Evolutionary conservation across 2,888 invertebrate genomes (phyloP), one percentile per base, ranked within the genome.

Genomic region (Apodemia mormo): DNA sequence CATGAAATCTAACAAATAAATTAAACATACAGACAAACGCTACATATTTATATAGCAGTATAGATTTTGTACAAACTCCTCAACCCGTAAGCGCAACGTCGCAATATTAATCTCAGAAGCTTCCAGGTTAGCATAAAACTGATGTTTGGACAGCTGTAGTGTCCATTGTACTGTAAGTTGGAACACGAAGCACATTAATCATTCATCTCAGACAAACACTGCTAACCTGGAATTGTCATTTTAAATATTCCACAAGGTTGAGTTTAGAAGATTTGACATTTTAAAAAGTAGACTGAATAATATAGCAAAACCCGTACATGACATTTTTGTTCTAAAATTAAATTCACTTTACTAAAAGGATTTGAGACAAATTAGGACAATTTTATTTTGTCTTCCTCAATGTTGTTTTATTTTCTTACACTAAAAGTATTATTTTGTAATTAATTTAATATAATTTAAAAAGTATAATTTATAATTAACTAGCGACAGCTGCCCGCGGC

Each of bases 111-210:
- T 58, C 10, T 58, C 30, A 58, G 30, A 58, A 58, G 30, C 58
- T 58, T 58, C 58, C 29, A 9, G 2, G 10, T 58, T 58, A 58
- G 58, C 58, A 58, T 58, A 58, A 58, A 58, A 33, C 61, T 61
- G 61, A 61, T 61, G 33, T 61, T 61, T 61, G 33, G 33, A 61
- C 61, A 61, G 61, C 61, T 61, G 61, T 10, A 58, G 30, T 52
- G 56, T 61, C 61, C 61, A 61, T 61, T 61, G 33, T 61, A 61
- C 37, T 33, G 33, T 14, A 33, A 14, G 7, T 30, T 61, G 61
- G 33, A 52, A 33, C 61, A 33, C 12, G 12, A 33, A 61, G 33
- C 61, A 61, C 61, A 61, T 61, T 61, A 33, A 61, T 61, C 61
- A 61, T 61, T 61, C 61, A 61, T 30, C 33, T 33, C 33, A 7